phyloP scores from a whole-genome alignment of 2,113 vertebrate genomes.

The Tympanuchus pallidicinctus region DNA sequence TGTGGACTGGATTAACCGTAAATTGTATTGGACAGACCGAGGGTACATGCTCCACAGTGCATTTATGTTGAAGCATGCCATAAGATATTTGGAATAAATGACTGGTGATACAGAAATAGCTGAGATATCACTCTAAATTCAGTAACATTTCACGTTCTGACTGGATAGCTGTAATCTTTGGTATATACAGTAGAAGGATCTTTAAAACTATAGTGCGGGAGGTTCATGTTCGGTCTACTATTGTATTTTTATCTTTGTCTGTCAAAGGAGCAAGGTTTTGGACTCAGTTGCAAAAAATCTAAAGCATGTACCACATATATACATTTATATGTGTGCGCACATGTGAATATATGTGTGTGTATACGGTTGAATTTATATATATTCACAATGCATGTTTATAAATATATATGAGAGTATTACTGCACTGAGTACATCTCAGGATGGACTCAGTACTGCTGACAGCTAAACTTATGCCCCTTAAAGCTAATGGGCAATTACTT shows the following conservation, averaged over 20 bases:
- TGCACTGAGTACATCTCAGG: background rate
- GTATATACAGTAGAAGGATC: background rate
- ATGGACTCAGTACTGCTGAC: background rate
- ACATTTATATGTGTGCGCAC: fast-evolving
- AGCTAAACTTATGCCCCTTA: background rate
- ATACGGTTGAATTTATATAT: background rate
- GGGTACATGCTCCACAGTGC: constrained; percentile 75
- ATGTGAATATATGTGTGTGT: background rate
- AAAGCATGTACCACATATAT: background rate
- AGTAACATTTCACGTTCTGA: background rate
- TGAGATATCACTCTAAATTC: constrained; percentile 13
- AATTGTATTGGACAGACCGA: constrained; percentile 92
- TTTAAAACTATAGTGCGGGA: background rate
- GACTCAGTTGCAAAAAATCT: background rate
- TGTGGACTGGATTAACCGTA: constrained; percentile 90
- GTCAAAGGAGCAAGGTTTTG: background rate
- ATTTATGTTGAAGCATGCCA: constrained; percentile 23
- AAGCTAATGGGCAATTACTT: background rate
- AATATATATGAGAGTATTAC: background rate
- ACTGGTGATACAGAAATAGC: constrained; percentile 30
- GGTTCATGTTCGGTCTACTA: background rate
- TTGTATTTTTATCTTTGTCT: constrained; percentile 32
- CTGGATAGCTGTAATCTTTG: background rate
- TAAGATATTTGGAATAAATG: constrained; percentile 32
- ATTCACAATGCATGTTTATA: background rate